Evolutionary conservation across 2,113 vertebrate species (phyloP).

Genomic region (Lutjanus erythropterus): DNA sequence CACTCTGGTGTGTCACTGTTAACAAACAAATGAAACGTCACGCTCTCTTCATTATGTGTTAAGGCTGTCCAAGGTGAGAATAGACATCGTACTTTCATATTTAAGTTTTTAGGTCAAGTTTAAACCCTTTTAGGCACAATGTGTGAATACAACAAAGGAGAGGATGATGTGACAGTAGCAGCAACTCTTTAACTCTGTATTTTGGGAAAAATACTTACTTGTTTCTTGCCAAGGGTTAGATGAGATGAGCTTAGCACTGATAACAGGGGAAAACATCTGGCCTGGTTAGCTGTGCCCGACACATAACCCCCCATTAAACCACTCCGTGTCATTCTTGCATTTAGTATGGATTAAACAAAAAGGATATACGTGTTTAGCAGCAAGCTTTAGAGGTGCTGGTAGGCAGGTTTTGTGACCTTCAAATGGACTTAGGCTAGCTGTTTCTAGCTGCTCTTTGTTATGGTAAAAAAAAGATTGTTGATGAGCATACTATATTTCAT

Average conservation of each 20-base stretch:
- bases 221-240: not conserved
- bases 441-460: too few relatives aligned
- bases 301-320: too few relatives aligned
- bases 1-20: slow-evolving; percentile 28
- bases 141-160: not conserved
- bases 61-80: not conserved
- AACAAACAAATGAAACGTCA: slow-evolving; percentile 24
- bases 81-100: not conserved
- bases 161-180: not conserved
- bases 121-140: not conserved
- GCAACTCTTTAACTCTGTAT: not conserved
- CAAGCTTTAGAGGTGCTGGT: not conserved
- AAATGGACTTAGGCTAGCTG: too few relatives aligned
- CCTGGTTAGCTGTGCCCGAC: too few relatives aligned
- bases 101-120: slow-evolving; percentile 1
- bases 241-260: not conserved
- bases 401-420: not conserved
- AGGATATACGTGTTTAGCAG: not conserved
- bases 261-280: too few relatives aligned
- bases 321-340: too few relatives aligned
- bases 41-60: not conserved
- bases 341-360: too few relatives aligned
- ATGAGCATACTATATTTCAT: too few relatives aligned
- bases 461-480: too few relatives aligned
- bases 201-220: not conserved